Evolutionary conservation across 2,797 vertebrate species (phyloP), one percentile per base, ranked within the genome.

Genomic region (Oryzias sinensis): DNA sequence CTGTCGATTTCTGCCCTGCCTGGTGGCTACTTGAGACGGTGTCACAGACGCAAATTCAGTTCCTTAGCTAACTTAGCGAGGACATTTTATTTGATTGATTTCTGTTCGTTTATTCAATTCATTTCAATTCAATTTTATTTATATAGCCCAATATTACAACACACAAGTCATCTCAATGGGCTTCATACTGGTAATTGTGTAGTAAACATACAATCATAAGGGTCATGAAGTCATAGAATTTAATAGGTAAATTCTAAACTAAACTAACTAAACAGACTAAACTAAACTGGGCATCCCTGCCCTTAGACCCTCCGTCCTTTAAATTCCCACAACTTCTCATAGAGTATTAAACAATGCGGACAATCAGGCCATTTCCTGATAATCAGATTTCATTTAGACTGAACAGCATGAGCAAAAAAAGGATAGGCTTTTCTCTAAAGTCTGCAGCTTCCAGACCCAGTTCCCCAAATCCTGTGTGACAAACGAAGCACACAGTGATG

Each of bases 1-100:
- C 75, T 56, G 79, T 68, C 67, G 81, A 87, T 75, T 37, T 37
- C 79, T 83, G 40, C 37, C 46, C 53, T 47, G 25, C 65, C 78
- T 86, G 62, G 69, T 81, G 80, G 77, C 81, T 54, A 56, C 43
- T 58, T 49, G 41, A 71, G 52, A 49, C 53, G n/a, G 9, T 48
- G 24, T 56, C 2, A 5, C 27, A 27, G 53, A 16, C 20, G 49
- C 68, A 65, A 62, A 70, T 62, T 40, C 33, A 72, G 51, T 25
- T 16, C 53, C 59, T 40, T 13, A 5, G 14, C 33, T 2, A 47
- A 50, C 33, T 67, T 22, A 50, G 13, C 14, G 6, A 37, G 13
- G 0, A 5, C 7, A 20, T 15, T 22, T 25, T 4, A 13, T 4
- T 29, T 44, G 3, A 6, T 2, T 13, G 9, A 15, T 45, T 18